Base-by-base conservation (phyloP, 1,140 invertebrate genomes). In the Rhagoletis pomonella region DNA sequence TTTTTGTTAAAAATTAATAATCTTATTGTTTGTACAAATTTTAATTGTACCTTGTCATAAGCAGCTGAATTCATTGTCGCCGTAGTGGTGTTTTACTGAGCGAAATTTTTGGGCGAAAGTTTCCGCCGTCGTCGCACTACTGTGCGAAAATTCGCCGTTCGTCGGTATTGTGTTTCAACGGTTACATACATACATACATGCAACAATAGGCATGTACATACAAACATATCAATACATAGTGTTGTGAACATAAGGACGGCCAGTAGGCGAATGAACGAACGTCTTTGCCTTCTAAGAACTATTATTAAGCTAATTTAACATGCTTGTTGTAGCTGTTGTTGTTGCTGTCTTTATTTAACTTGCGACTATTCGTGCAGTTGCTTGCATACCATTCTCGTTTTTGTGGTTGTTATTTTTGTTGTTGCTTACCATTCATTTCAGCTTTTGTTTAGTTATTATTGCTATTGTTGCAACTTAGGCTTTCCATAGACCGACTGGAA, bases 201-300 rank as follows among this genome's bases (percentile, higher is more conserved):
- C 10, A 81, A 55, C 5, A n/a, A 44, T 17, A 50, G 4, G 42
- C 69, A 50, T 14, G 47, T 4, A 77, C 14, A 81, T n/a, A n/a
- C 44, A 19, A n/a, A 81, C 73, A 81, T 9, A 55, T 3, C 0
- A 5, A 2, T 77, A 19, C 69, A 55, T 55, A 55, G 19, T 10
- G 19, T 5, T 81, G 44, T 55, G 42, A 81, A 81, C 73, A 55
- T 81, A 81, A 77, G 69, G 19, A 47, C 69, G 69, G 4, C 29
- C 69, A 77, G 42, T 50, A n/a, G 5, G n/a, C 12, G 60, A 55
- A 55, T 29, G 29, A 29, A 29, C 39, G 44, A 73, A 73, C 44
- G 69, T 47, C 69, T 73, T 73, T 81, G 73, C 47, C 73, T 81
- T 81, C 73, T 81, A 81, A 81, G 73, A 81, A 81, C 73, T 81